These are phyloP conservation scores for Merluccius polli DNA, from an alignment of 2,797 vertebrate genomes.

Conservation along the genomic window DNA sequence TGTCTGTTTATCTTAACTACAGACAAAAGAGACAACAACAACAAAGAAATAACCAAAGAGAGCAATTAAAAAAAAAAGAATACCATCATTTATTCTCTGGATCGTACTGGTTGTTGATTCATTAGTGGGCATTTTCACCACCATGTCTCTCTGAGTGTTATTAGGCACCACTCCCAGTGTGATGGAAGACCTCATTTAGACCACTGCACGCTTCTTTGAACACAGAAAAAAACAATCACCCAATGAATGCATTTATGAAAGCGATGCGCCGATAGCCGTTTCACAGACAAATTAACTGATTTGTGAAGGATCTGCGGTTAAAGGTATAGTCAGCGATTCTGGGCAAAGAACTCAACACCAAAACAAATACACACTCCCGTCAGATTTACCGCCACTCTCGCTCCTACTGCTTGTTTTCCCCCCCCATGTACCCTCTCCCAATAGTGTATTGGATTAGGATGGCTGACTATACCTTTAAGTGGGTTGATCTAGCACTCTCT, in stretches of 20 bases:
- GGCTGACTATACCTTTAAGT: too few species aligned
- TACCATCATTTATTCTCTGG: neutral
- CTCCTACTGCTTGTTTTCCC: too few species aligned
- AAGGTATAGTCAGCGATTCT: too few species aligned
- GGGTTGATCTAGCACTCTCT: neutral
- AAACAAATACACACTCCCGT: too few species aligned
- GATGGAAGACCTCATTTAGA: constrained; percentile 25
- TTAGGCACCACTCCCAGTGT: constrained; percentile 13
- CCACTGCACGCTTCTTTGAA: constrained; percentile 11
- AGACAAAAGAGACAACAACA: too few species aligned
- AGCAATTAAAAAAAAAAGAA: too few species aligned
- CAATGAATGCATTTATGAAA: constrained; percentile 17
- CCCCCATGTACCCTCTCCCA: too few species aligned
- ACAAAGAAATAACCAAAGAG: too few species aligned
- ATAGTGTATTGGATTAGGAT: too few species aligned
- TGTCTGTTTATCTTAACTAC: too few species aligned
- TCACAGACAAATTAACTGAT: neutral
- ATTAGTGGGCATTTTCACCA: neutral
- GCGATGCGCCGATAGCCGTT: neutral
- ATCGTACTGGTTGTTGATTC: neutral
- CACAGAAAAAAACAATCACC: constrained; percentile 6
- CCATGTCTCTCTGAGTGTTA: constrained; percentile 34
- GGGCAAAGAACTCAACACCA: too few species aligned
- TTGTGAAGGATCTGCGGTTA: neutral
- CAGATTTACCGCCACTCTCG: too few species aligned